Conservation (phyloP, 2,888 invertebrate genomes). For the Cetonia aurata region DNA sequence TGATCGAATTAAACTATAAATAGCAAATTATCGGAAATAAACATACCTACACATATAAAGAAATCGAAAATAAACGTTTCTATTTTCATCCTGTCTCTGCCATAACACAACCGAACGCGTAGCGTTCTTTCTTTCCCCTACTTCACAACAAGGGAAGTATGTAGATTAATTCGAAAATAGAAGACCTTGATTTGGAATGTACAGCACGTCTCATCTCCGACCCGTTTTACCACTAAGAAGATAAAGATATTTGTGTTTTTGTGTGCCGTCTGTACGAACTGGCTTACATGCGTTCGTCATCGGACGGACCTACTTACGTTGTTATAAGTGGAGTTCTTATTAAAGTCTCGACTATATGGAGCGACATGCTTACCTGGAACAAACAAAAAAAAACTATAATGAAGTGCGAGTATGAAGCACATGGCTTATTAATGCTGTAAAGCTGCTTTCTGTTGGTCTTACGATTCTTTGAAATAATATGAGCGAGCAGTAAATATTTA, state of each 20-base stretch:
- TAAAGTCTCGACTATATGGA: slow-evolving; percentile 5
- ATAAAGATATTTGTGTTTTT: slow-evolving; percentile 33
- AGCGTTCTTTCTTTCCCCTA: slow-evolving; percentile 16
- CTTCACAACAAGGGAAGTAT: slow-evolving; percentile 26
- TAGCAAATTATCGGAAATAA: no score
- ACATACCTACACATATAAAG: no score
- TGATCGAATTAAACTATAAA: no score
- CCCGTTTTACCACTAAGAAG: slow-evolving; percentile 27
- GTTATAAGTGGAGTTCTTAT: slow-evolving; percentile 19
- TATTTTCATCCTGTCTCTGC: no score
- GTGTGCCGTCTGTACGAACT: slow-evolving; percentile 17
- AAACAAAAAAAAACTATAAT: slow-evolving; percentile 12
- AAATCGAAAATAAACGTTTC: no score
- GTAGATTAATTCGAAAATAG: slow-evolving; percentile 36
- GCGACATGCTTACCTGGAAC: slow-evolving; percentile 27
- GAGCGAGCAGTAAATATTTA: no score
- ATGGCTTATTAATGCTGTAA: not conserved
- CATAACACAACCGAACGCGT: no score
- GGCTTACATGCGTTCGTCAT: slow-evolving; percentile 13
- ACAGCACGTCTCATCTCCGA: slow-evolving; percentile 13
- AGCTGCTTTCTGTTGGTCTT: no score
- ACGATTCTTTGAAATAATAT: no score
- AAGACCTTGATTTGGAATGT: slow-evolving; percentile 34
- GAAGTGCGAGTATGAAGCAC: not conserved
- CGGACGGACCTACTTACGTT: slow-evolving; percentile 21